Conservation (phyloP, 2,113 vertebrate species). For the Peromyscus leucopus region DNA sequence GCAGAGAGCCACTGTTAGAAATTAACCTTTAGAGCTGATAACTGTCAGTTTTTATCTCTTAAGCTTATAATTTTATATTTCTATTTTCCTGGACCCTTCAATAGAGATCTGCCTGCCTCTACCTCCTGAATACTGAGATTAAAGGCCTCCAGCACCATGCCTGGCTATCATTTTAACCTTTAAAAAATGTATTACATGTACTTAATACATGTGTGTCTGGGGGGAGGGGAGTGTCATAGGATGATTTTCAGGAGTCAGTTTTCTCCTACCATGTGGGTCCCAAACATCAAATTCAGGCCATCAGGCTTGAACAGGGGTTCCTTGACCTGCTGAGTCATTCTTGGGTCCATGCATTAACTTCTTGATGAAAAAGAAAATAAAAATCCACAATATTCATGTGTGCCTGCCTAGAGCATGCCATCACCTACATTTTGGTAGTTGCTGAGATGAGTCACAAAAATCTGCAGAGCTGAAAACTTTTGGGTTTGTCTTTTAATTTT, state of each 20-base stretch:
- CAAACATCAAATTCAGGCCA: neutral
- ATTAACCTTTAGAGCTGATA: too few relatives aligned
- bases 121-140: neutral
- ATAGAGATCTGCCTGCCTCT: neutral
- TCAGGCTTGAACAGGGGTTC: neutral
- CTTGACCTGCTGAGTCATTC: neutral
- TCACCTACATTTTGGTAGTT: neutral
- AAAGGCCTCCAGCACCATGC: neutral
- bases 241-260: neutral
- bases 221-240: too few relatives aligned
- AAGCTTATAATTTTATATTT: too few relatives aligned
- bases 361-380: conserved; percentile 25
- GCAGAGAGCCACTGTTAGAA: too few relatives aligned
- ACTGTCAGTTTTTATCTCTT: too few relatives aligned
- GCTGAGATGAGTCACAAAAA: conserved; percentile 14
- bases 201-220: neutral
- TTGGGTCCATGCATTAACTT: neutral
- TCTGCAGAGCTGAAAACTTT: neutral
- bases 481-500: conserved; percentile 28
- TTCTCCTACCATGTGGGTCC: too few relatives aligned
- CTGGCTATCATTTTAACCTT: neutral
- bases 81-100: too few relatives aligned
- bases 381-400: neutral
- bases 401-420: neutral
- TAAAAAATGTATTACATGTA: neutral